Evolutionary conservation across 2,113 vertebrate genomes (phyloP).

Genomic region (Campylomormyrus tamandua): DNA sequence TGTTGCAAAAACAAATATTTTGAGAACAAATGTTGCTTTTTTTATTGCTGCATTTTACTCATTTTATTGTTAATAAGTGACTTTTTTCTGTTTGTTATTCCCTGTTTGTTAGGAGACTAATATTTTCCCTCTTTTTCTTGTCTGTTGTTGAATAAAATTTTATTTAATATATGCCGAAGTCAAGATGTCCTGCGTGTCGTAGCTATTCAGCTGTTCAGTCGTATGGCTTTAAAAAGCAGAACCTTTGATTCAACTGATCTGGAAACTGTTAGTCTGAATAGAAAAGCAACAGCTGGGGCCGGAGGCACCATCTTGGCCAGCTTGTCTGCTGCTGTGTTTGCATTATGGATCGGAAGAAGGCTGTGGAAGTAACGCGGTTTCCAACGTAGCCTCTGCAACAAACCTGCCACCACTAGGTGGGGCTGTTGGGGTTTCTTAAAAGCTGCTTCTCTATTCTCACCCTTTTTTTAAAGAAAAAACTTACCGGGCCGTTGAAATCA

Average conservation of each 20-base stretch:
- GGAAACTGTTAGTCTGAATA: neutral
- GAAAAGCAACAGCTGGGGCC: neutral
- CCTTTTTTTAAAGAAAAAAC: neutral
- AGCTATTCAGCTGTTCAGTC: neutral
- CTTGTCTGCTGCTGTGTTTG: neutral
- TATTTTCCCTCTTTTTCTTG: neutral
- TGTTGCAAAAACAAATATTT: neutral
- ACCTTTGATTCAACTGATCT: neutral
- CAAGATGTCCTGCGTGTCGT: neutral
- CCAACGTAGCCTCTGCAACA: neutral
- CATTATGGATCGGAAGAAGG: neutral
- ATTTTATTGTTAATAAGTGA: constrained; percentile 4
- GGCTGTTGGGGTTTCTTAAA: constrained; percentile 24
- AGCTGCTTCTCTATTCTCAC: neutral
- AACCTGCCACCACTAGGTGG: constrained; percentile 43
- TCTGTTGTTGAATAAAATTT: neutral
- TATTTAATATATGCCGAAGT: neutral
- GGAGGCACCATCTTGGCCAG: neutral
- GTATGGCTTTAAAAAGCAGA: neutral
- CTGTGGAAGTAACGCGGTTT: neutral
- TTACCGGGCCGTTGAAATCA: neutral
- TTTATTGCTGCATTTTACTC: neutral
- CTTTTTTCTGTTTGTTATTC: neutral
- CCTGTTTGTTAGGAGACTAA: neutral
- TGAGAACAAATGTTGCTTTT: neutral